Conservation (phyloP, 2,888 invertebrate species). For the Lagria hirta region DNA sequence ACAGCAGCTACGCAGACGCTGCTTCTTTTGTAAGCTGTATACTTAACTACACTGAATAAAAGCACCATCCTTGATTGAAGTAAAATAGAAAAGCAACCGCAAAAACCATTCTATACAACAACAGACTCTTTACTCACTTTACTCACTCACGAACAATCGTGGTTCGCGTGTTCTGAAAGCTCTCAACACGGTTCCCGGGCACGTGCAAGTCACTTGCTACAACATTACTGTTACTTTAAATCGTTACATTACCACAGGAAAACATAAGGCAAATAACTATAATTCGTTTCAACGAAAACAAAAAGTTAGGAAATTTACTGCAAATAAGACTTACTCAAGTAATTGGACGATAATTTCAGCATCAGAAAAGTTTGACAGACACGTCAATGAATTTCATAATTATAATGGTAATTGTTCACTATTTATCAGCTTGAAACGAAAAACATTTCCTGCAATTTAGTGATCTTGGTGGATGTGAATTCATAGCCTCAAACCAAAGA, state of each 20-base stretch:
- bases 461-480: conserved; percentile 4
- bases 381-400: conserved; percentile 12
- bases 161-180: conserved; percentile 44
- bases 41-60: conserved; percentile 8
- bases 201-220: conserved; percentile 42
- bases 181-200: conserved; percentile 38
- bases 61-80: conserved; percentile 34
- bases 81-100: conserved; percentile 37
- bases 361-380: conserved; percentile 4
- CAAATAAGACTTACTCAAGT: conserved; percentile 10
- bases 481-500: conserved; percentile 17
- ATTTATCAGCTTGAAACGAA: conserved; percentile 5
- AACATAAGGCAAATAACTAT: conserved; percentile 31
- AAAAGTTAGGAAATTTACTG: conserved; percentile 11
- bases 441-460: conserved; percentile 20
- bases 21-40: not conserved
- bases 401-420: conserved; percentile 9
- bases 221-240: conserved; percentile 43
- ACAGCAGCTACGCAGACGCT: too few relatives aligned
- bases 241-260: conserved; percentile 32
- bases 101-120: conserved; percentile 34
- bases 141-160: conserved; percentile 47
- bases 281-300: conserved; percentile 10
- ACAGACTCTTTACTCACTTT: conserved; percentile 36
- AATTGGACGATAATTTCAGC: conserved; percentile 15